Base-by-base conservation (phyloP, 2,888 invertebrate genomes). In the Brachyopa scutellaris region DNA sequence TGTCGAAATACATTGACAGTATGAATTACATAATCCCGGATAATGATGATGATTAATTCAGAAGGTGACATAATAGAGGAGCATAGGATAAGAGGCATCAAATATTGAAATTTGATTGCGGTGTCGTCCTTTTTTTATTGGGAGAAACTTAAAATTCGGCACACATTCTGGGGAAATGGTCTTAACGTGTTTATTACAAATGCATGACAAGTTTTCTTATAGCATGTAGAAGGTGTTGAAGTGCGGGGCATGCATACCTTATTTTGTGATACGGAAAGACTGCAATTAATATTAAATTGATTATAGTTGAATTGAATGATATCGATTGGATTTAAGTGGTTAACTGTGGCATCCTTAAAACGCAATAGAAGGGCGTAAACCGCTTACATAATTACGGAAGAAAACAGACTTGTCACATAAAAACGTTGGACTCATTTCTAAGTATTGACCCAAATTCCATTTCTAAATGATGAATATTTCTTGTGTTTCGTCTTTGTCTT, bases 31-130 rank as follows among this genome's bases (percentile, higher is more conserved):
- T 69, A 74, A 74, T 80, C 57, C 62, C 47, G 57, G 15, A 64
- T 70, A 17, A 57, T 55, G 61, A 64, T 74, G 76, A 74, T 76
- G 64, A 59, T 69, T 59, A 69, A 73, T 79, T 73, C 73, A 33
- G 59, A 47, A 67, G 79, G 73, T 72, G 70, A 11, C 26, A 57
- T 42, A 21, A 40, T 17, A 36, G 33, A 21, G 42, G n/a, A n/a
- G 42, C 31, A 26, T 33, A 33, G 42, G 53, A 53, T 62, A 64
- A 42, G 13, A 23, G 13, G 29, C 42, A 55, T 64, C 26, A 38
- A 55, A 53, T 55, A 64, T 64, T 73, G 53, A 73, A 64, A 45
- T 73, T 62, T 73, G 62, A 64, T 62, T 73, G 45, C 42, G 53
- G 17, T 59, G 40, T 45, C 11, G 51, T n/a, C 19, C 31, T 13